phyloP scores from a whole-genome alignment of 2,113 vertebrate genomes.

The Bolborhynchus lineola region DNA sequence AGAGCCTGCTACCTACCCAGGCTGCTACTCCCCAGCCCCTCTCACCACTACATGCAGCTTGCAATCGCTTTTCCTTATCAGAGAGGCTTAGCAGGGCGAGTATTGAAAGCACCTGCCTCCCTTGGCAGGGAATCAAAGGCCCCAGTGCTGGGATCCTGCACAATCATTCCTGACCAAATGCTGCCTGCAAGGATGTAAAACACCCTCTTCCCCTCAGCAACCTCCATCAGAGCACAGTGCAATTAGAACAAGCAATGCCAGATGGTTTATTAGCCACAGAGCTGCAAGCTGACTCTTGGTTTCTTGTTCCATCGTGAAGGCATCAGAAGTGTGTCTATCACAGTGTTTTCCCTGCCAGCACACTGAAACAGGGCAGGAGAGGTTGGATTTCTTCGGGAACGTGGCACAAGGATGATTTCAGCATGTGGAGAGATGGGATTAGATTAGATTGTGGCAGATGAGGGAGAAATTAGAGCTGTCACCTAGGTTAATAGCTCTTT shows the following conservation, averaged over 20 bases:
- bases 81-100: background rate
- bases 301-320: background rate
- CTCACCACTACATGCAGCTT: background rate
- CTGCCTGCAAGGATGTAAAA: background rate
- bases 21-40: background rate
- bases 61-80: background rate
- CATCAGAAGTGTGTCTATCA: background rate
- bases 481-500: too few species aligned
- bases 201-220: background rate
- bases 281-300: background rate
- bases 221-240: background rate
- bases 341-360: background rate
- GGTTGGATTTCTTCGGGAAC: background rate
- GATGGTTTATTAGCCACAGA: background rate
- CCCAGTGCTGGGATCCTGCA: background rate
- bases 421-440: accelerated
- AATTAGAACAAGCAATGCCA: background rate
- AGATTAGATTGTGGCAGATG: background rate
- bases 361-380: accelerated
- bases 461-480: background rate
- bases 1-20: background rate
- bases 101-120: slow-evolving; percentile 12
- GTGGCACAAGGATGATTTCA: background rate
- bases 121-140: background rate
- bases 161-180: background rate